Conservation (phyloP, 2,888 invertebrate genomes). For the Drosophila austrosaltans region DNA sequence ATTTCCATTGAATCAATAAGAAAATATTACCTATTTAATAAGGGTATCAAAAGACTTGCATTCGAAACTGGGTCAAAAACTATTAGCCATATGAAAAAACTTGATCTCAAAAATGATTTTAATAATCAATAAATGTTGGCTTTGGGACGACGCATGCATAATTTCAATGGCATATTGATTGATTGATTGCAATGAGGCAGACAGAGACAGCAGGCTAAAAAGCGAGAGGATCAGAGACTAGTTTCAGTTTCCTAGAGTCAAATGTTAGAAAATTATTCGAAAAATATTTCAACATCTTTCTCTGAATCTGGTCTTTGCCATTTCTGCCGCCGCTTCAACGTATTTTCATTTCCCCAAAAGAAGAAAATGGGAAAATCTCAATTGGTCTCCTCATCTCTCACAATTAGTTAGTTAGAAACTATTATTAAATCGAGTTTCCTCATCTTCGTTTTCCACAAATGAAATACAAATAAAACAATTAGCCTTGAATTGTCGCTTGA, state of each 20-base stretch:
- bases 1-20: too few relatives aligned
- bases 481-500: conserved; percentile 7
- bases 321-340: conserved; percentile 15
- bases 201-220: conserved; percentile 19
- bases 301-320: conserved; percentile 18
- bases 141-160: conserved; percentile 40
- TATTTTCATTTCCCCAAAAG: conserved; percentile 26
- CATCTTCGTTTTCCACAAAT: neutral
- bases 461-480: conserved; percentile 3
- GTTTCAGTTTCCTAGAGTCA: neutral
- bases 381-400: conserved; percentile 32
- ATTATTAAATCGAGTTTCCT: conserved; percentile 15
- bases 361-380: conserved; percentile 30
- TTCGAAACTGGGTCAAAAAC: conserved; percentile 64
- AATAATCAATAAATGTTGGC: conserved; percentile 47
- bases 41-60: conserved; percentile 20
- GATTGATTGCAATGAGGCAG: conserved; percentile 43
- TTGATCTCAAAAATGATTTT: conserved; percentile 57
- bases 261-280: neutral
- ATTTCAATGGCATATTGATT: conserved; percentile 64
- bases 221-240: neutral
- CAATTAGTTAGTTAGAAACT: conserved; percentile 31
- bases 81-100: conserved; percentile 35
- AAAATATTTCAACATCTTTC: neutral
- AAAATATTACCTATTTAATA: neutral